Conservation (phyloP, 2,797 vertebrate species). For the Cuculus canorus region DNA sequence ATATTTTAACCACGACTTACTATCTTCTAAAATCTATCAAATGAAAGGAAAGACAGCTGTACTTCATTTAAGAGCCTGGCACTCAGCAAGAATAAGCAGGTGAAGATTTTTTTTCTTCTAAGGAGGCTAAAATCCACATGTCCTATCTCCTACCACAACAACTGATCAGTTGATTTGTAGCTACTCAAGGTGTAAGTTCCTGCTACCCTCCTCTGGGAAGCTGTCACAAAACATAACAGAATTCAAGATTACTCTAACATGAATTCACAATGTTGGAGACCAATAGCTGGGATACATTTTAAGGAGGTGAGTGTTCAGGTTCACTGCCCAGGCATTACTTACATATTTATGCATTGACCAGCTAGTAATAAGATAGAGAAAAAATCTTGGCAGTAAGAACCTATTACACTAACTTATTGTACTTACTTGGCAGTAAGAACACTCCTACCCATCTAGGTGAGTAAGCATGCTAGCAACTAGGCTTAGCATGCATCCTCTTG, state of each 20-base stretch:
- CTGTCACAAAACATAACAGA: not conserved
- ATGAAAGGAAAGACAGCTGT: not conserved
- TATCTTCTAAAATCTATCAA: not conserved
- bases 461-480: fast-evolving
- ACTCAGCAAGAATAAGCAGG: not conserved
- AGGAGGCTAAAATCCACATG: not conserved
- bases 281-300: not conserved
- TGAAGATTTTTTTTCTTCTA: not conserved
- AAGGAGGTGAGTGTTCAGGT: not conserved
- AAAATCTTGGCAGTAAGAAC: not conserved
- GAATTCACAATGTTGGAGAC: not conserved
- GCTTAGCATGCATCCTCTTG: not conserved
- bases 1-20: not conserved
- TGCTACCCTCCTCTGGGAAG: not conserved
- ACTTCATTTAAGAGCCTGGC: not conserved
- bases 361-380: not conserved
- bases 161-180: not conserved
- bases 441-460: not conserved
- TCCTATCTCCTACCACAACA: not conserved
- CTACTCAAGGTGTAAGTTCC: not conserved
- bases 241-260: not conserved
- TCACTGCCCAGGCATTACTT: not conserved
- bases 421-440: too few species aligned
- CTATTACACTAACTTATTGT: too few species aligned
- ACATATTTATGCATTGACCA: not conserved